phyloP scores from a whole-genome alignment of 2,888 invertebrate species.

The Microctonus aethiopoides region DNA sequence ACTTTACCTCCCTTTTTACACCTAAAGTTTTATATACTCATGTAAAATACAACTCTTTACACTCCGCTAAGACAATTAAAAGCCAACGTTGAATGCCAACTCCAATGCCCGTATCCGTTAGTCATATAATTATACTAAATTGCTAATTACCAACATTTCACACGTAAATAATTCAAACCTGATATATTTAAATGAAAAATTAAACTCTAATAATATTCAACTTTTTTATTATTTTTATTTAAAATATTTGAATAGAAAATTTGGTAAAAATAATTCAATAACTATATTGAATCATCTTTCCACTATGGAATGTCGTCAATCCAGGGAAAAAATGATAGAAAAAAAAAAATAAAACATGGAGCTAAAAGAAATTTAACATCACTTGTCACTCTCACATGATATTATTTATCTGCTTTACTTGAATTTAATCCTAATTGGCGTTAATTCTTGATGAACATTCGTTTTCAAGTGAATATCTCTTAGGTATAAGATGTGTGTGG shows the following conservation, averaged over 20 bases:
- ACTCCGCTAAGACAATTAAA: constrained; percentile 19
- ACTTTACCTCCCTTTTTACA: neutral
- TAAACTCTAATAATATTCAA: neutral
- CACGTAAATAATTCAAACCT: constrained; percentile 36
- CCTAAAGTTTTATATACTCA: neutral
- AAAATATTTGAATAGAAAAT: neutral
- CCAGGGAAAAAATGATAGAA: neutral
- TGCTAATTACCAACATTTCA: constrained; percentile 55
- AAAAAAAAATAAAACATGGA: neutral
- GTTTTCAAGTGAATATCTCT: constrained; percentile 19
- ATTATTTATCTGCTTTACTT: constrained; percentile 18
- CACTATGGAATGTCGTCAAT: constrained; percentile 9
- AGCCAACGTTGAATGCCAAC: constrained; percentile 11
- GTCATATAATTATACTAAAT: constrained; percentile 51
- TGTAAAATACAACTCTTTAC: neutral
- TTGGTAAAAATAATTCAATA: constrained; percentile 4
- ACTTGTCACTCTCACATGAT: constrained; percentile 12
- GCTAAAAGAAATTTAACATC: neutral
- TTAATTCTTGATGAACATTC: constrained; percentile 32
- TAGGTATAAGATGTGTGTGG: neutral
- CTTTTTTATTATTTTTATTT: neutral
- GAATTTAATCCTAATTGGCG: constrained; percentile 15
- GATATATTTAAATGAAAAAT: too few relatives aligned
- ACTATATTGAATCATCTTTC: neutral
- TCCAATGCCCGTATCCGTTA: constrained; percentile 23